Evolutionary conservation across 2,888 invertebrate genomes (phyloP).

Genomic region (Pteria penguin): DNA sequence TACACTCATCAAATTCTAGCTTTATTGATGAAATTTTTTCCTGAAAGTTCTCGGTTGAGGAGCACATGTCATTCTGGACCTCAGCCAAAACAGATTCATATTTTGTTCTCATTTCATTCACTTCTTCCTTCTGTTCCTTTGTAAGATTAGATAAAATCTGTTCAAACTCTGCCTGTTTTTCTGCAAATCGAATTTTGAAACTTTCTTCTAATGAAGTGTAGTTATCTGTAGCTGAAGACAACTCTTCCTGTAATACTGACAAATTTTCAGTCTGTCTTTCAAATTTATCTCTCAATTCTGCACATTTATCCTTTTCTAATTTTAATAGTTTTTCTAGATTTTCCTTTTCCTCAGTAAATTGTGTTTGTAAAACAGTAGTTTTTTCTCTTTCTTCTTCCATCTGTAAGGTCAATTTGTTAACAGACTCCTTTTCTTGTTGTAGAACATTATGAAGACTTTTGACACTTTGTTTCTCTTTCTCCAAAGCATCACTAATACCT

Average conservation of each 20-base stretch:
- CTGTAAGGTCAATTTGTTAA: not conserved
- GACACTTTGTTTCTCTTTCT: constrained; percentile 44
- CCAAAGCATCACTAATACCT: constrained; percentile 50
- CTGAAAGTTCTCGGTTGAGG: not conserved
- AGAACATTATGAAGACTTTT: constrained; percentile 6
- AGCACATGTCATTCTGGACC: constrained; percentile 14
- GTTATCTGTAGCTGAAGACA: constrained; percentile 51
- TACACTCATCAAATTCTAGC: not conserved
- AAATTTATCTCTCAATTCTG: not conserved
- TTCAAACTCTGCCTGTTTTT: constrained; percentile 70
- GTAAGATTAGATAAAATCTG: constrained; percentile 69
- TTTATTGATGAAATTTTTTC: not conserved
- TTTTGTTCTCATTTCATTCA: constrained; percentile 51
- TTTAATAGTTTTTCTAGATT: too few species aligned
- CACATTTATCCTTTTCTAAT: not conserved
- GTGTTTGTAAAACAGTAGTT: not conserved
- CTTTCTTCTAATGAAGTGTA: constrained; percentile 40
- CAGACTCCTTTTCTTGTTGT: not conserved
- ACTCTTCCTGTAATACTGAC: constrained; percentile 34
- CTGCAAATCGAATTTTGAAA: constrained; percentile 67
- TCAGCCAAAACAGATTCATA: constrained; percentile 36
- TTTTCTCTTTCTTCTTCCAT: not conserved
- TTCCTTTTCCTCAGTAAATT: not conserved
- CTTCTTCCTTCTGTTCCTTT: constrained; percentile 68
- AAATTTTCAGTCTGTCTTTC: not conserved